Conservation (phyloP, 2,113 vertebrate species). For the Prunella fulvescens region DNA sequence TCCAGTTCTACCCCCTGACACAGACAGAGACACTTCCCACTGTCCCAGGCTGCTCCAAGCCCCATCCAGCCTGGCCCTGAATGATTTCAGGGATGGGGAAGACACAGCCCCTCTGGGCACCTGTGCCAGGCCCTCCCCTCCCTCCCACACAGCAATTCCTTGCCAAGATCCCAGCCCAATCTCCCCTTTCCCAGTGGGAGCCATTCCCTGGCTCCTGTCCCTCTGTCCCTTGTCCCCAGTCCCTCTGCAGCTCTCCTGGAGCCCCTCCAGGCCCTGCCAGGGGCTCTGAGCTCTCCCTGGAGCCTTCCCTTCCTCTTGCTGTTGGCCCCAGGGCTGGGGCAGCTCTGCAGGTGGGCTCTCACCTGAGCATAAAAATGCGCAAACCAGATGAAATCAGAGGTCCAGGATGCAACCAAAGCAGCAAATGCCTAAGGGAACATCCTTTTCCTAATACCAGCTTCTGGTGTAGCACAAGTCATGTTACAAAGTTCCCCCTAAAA, state of each 20-base stretch:
- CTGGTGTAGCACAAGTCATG: not conserved
- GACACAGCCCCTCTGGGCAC: not conserved
- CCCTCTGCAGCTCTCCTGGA: not conserved
- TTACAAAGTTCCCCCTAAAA: not conserved
- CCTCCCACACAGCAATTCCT: not conserved
- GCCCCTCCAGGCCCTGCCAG: not conserved
- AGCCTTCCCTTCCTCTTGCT: not conserved
- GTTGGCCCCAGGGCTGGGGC: not conserved
- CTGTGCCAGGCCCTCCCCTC: not conserved
- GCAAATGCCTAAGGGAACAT: not conserved
- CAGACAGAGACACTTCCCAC: not conserved
- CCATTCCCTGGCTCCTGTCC: not conserved
- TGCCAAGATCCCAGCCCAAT: not conserved
- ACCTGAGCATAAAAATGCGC: not conserved
- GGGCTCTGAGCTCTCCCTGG: not conserved
- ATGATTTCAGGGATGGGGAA: not conserved
- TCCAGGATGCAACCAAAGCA: not conserved
- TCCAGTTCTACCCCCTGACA: not conserved
- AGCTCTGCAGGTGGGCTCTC: not conserved
- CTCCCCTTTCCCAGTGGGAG: not conserved
- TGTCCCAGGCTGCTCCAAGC: rapidly evolving
- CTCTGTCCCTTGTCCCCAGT: not conserved
- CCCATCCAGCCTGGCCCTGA: not conserved
- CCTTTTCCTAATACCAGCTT: not conserved
- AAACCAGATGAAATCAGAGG: not conserved